A percentile compares a stretch with the other conserved stretches of the same genome.
These are phyloP conservation scores for Artibeus lituratus DNA, from an alignment of 2,797 vertebrate genomes.

Conservation along the genomic window DNA sequence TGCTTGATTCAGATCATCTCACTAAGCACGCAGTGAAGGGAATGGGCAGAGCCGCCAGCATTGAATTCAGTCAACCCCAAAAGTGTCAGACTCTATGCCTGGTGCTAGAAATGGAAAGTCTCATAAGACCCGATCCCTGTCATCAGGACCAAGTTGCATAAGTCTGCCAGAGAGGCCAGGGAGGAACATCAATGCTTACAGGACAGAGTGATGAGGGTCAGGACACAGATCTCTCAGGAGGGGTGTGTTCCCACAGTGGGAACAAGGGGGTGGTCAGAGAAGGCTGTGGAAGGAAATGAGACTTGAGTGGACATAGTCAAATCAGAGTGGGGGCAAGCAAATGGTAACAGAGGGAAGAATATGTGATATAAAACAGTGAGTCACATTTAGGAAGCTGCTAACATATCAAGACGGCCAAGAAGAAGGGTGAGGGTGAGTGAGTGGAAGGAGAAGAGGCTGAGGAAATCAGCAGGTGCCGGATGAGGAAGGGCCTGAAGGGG, in stretches of 20 bases:
- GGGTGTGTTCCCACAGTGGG: background rate
- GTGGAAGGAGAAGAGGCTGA: background rate
- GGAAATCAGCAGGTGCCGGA: background rate
- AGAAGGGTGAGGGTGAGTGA: background rate
- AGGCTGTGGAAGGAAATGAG: background rate
- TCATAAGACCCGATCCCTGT: background rate
- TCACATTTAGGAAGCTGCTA: background rate
- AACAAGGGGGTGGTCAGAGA: background rate
- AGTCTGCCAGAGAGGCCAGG: background rate
- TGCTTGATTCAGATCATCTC: background rate
- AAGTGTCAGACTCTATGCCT: background rate
- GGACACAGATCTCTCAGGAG: background rate
- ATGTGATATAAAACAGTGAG: background rate
- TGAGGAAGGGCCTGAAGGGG: background rate
- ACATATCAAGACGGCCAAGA: background rate
- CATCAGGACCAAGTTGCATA: background rate
- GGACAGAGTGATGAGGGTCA: background rate
- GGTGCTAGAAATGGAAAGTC: background rate
- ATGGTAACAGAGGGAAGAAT: background rate
- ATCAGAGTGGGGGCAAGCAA: background rate
- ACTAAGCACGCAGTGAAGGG: background rate
- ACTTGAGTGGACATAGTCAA: background rate
- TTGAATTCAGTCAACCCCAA: accelerated
- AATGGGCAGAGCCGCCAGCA: background rate
- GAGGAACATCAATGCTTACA: background rate